Base-by-base conservation (phyloP, 1,140 invertebrate species). In the Ostrea edulis region DNA sequence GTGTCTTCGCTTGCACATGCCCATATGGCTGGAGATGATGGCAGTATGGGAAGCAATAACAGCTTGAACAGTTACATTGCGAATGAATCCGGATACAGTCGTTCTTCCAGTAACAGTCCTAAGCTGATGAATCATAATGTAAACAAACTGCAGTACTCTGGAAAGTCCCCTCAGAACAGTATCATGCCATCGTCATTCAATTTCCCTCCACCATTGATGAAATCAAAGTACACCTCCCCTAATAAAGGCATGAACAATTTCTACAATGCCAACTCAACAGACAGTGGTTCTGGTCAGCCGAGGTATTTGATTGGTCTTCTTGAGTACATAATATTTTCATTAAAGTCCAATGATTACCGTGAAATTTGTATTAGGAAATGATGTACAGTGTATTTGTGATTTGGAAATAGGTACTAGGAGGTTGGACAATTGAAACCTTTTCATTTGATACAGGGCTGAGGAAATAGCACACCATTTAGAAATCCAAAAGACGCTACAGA, bases 401-500 rank as follows among this genome's bases (percentile, higher is more conserved):
- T 2, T 44, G 35, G 5, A 44, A 44, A 44, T 44, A 2, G 35
- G 2, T 44, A 44, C 5, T 44, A 44, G 35, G 5, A 44, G 35
- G 35, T 44, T 44, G 35, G 35, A 44, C 2, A 62, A 62, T 20
- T 20, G 0, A 62, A 17, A 8, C 7, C 17, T n/a, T n/a, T 62
- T 62, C 14, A 7, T 62, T 20, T 2, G n/a, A n/a, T 62, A 7
- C 12, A 77, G 68, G 68, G 25, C 68, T 29, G 68, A 77, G 14
- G 68, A 77, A 35, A 35, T 77, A 0, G 68, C 68, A 14, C 68
- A 35, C 11, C 68, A 77, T 77, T 77, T 77, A 77, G 68, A 77
- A 77, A 77, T 77, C 68, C 68, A 77, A 17, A 77, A 77, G 25
- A 77, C 68, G 8, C 68, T 77, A 8, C 84, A 88, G 25, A 82